Percentiles rank a stretch among this genome's conserved stretches.
phyloP scores from a whole-genome alignment of 1,140 invertebrate genomes.

The Copidosoma floridanum region DNA sequence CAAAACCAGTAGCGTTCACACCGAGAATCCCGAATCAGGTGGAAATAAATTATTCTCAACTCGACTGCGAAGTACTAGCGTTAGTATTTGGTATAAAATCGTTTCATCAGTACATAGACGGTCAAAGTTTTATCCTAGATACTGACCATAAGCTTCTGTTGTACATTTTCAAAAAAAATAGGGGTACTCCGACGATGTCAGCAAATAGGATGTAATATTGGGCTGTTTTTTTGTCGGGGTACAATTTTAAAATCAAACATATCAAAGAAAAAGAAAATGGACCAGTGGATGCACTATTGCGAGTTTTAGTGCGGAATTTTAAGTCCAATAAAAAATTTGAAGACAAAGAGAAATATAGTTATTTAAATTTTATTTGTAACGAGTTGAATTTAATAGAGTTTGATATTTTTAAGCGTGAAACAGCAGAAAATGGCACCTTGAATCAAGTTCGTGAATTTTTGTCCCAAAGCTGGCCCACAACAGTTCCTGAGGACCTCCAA shows the following conservation, averaged over 20 bases:
- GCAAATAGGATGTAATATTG: neutral
- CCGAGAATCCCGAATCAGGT: neutral
- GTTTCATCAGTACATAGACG: slow-evolving; percentile 30
- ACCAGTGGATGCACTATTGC: neutral
- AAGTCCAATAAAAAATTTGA: neutral
- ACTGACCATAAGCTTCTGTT: too few relatives aligned
- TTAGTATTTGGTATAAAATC: slow-evolving; percentile 30
- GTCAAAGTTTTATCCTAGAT: slow-evolving; percentile 10
- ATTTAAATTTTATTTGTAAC: neutral
- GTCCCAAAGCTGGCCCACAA: neutral
- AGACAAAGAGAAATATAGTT: neutral
- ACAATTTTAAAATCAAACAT: neutral
- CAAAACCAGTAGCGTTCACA: neutral
- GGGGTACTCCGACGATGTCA: slow-evolving; percentile 3
- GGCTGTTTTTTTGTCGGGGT: neutral
- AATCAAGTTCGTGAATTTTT: neutral
- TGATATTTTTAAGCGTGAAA: neutral
- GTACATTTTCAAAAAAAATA: neutral
- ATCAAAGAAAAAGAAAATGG: neutral
- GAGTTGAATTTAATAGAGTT: too few relatives aligned
- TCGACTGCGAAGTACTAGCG: slow-evolving; percentile 29
- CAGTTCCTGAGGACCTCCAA: neutral
- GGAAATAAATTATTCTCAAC: slow-evolving; percentile 28
- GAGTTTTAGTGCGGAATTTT: neutral
- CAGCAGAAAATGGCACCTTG: neutral